Evolutionary conservation across 1,140 invertebrate genomes (phyloP).

Genomic region (Drosophila chauvacae): DNA sequence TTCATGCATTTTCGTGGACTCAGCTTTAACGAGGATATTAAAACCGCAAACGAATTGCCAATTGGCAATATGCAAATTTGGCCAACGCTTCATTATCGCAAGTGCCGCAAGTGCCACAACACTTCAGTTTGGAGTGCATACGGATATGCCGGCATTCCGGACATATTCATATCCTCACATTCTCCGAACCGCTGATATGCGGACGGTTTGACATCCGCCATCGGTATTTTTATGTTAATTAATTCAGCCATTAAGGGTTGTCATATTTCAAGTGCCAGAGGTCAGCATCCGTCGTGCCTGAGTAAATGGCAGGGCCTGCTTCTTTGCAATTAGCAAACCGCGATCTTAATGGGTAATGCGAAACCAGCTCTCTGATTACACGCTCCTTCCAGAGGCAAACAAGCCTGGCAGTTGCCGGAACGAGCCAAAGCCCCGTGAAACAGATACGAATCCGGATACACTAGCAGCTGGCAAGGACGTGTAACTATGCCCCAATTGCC

Average conservation of each 20-base stretch:
- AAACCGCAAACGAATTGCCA: constrained; percentile 34
- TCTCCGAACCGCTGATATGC: constrained; percentile 12
- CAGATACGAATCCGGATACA: constrained; percentile 34
- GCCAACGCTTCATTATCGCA: constrained; percentile 59
- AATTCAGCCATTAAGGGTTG: constrained; percentile 71
- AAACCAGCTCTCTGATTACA: constrained; percentile 42
- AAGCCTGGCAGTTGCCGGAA: constrained; percentile 38
- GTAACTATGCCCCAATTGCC: constrained; percentile 43
- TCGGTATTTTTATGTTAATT: constrained; percentile 72
- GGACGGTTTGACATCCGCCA: constrained; percentile 36
- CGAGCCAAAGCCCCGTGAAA: constrained; percentile 49
- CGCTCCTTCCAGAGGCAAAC: constrained; percentile 30
- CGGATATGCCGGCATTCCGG: constrained; percentile 41
- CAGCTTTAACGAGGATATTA: constrained; percentile 21
- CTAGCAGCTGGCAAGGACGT: constrained; percentile 17
- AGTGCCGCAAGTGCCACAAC: constrained; percentile 56
- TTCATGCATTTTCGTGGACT: constrained; percentile 2
- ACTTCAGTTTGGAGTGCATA: constrained; percentile 61
- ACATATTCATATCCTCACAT: constrained; percentile 47
- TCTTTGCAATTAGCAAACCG: constrained; percentile 27
- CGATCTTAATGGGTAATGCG: constrained; percentile 44
- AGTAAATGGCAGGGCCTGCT: constrained; percentile 19
- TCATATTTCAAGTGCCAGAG: constrained; percentile 58
- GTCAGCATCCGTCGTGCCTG: constrained; percentile 1
- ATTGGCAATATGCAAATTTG: constrained; percentile 64